Conservation (phyloP, 92 coral and sea anemone genomes). For the Zoanthus sociatus region DNA sequence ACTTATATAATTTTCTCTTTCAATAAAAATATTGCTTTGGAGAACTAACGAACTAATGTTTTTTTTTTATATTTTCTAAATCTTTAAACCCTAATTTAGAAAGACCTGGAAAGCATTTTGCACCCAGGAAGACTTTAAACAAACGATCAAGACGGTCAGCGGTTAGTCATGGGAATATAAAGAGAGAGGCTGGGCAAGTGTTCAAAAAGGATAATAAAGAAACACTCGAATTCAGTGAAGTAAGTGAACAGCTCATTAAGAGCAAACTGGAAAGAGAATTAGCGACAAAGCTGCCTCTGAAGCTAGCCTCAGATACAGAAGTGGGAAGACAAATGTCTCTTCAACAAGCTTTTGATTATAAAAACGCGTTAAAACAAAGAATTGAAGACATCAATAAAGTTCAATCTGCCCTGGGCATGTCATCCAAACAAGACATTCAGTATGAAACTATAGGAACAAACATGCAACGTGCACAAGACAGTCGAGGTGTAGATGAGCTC, state of each 20-base stretch:
- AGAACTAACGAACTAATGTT: background rate
- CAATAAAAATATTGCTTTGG: background rate
- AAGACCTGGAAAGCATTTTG: background rate
- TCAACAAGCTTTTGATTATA: conserved; percentile 14
- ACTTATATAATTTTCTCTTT: background rate
- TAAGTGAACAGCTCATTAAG: conserved; percentile 7
- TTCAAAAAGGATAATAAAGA: conserved; percentile 6
- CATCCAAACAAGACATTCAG: background rate
- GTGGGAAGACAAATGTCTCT: conserved; percentile 13
- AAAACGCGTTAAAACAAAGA: conserved; percentile 25
- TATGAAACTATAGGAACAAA: background rate
- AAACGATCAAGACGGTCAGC: background rate
- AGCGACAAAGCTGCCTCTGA: conserved; percentile 18
- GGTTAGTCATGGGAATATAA: background rate
- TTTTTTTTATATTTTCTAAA: too few relatives aligned
- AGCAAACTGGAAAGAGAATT: conserved; percentile 33
- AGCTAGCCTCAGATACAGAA: conserved; percentile 8
- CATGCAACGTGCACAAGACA: background rate
- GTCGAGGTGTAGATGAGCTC: background rate
- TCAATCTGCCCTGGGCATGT: background rate
- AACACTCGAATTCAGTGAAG: conserved; percentile 9
- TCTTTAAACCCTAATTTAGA: background rate
- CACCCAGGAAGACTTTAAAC: background rate
- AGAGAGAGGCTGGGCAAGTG: background rate
- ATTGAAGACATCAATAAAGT: background rate